Percentiles rank a stretch among this genome's conserved stretches.
Evolutionary conservation across 30 jellyfish, hydroid and myxozoan genomes (phyloP).

Genomic region (Haliclystus octoradiatus): DNA sequence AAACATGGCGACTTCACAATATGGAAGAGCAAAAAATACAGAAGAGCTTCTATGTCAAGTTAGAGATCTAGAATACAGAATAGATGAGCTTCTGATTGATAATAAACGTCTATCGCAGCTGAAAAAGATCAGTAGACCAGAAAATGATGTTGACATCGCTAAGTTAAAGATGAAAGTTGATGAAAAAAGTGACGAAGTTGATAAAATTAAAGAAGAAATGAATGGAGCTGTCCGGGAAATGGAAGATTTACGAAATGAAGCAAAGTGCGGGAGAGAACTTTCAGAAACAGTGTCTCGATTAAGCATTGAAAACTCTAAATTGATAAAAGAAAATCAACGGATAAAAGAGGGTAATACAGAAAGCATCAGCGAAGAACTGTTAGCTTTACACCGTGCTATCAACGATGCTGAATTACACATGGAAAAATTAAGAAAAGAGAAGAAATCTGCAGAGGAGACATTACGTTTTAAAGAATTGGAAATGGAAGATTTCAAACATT

Average conservation of each 20-base stretch:
- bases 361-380: background rate
- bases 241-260: constrained; percentile 19
- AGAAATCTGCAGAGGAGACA: background rate
- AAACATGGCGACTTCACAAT: background rate
- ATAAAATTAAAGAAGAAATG: constrained; percentile 25
- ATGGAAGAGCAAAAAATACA: background rate
- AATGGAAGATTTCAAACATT: background rate
- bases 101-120: background rate
- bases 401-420: background rate
- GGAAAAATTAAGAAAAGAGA: background rate
- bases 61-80: background rate
- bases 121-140: background rate
- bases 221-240: constrained; percentile 9
- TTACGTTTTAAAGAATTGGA: background rate
- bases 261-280: constrained; percentile 14
- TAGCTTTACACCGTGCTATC: background rate
- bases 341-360: constrained; percentile 25
- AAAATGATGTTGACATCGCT: background rate
- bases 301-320: background rate
- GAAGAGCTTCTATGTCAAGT: background rate
- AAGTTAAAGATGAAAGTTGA: constrained; percentile 27
- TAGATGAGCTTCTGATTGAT: background rate
- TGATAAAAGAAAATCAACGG: constrained; percentile 25
- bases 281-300: constrained; percentile 3
- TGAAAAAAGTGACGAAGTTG: constrained; percentile 41